Conservation (phyloP, 2,113 vertebrate species). For the Sialia sialis region DNA sequence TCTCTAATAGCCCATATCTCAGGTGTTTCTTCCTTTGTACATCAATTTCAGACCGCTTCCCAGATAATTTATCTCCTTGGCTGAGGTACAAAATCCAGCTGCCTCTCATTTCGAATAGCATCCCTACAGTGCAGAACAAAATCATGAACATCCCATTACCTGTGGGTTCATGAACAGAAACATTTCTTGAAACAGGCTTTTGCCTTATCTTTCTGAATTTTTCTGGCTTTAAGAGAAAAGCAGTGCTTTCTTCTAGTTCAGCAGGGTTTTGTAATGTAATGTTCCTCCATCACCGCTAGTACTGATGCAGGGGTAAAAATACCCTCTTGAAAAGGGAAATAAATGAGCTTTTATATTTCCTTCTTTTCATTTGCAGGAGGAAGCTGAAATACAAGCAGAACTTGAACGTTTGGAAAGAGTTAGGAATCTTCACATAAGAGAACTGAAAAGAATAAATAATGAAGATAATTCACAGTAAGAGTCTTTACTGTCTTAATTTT, state of each 20-base stretch:
- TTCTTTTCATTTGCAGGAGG: conserved; percentile 88
- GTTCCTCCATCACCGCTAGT: conserved; percentile 42
- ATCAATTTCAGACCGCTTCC: conserved; percentile 46
- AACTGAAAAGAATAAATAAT: conserved; percentile 99
- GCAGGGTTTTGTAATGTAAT: conserved; percentile 61
- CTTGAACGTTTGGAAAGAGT: conserved; percentile 98
- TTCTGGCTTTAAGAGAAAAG: conserved; percentile 48
- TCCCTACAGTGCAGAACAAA: conserved; percentile 59
- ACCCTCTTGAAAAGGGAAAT: conserved; percentile 61
- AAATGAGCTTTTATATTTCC: conserved; percentile 70
- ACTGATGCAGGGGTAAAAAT: conserved; percentile 62
- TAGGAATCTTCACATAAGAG: conserved; percentile 99
- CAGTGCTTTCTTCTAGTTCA: conserved; percentile 46
- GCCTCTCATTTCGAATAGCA: conserved; percentile 48
- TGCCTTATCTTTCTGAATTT: conserved; percentile 49
- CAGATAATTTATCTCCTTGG: conserved; percentile 48
- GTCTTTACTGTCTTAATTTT: conserved; percentile 35
- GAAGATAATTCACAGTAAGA: conserved; percentile 99
- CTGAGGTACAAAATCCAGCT: conserved; percentile 44
- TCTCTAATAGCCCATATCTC: conserved; percentile 18
- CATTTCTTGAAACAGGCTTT: conserved; percentile 54
- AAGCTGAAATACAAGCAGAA: conserved; percentile 99
- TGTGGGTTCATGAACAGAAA: conserved; percentile 28
- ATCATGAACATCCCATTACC: conserved; percentile 46
- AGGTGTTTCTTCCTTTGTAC: conserved; percentile 16